These are phyloP conservation scores for Loris lydekkerianus DNA, from an alignment of 2,797 vertebrate species.

Conservation along the genomic window DNA sequence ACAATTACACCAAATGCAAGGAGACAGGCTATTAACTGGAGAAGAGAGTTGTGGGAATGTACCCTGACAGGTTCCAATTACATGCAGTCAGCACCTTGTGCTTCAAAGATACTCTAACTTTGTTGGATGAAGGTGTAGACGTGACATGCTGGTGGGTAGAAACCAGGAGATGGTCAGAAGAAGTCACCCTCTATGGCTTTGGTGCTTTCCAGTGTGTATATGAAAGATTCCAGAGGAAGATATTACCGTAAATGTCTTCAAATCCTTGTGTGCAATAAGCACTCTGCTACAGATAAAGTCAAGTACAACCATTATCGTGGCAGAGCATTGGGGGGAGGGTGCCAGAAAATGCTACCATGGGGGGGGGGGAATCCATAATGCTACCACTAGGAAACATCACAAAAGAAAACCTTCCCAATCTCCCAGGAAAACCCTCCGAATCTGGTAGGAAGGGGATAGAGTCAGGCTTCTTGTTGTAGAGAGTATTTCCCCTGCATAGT, in stretches of 20 bases:
- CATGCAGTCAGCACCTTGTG: background rate
- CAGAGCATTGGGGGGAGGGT: background rate
- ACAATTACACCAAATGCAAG: slow-evolving; percentile 32
- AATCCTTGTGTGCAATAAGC: background rate
- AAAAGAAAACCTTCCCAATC: background rate
- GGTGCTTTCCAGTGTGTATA: background rate
- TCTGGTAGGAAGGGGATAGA: background rate
- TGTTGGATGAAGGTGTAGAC: background rate
- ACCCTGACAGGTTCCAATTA: background rate
- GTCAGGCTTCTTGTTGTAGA: background rate
- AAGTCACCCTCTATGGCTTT: background rate
- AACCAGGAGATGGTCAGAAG: background rate
- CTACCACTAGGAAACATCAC: background rate
- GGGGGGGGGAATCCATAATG: background rate
- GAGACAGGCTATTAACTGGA: background rate
- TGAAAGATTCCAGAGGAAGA: background rate
- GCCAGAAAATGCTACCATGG: background rate
- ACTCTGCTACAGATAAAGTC: background rate
- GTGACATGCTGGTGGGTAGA: background rate
- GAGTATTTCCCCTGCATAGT: background rate
- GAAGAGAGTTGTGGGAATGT: background rate
- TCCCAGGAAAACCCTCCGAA: background rate
- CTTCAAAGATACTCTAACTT: background rate
- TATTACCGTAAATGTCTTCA: background rate
- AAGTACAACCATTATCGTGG: background rate